Evolutionary conservation across 2,797 vertebrate genomes (phyloP).

Genomic region (Enteromius treurensis): DNA sequence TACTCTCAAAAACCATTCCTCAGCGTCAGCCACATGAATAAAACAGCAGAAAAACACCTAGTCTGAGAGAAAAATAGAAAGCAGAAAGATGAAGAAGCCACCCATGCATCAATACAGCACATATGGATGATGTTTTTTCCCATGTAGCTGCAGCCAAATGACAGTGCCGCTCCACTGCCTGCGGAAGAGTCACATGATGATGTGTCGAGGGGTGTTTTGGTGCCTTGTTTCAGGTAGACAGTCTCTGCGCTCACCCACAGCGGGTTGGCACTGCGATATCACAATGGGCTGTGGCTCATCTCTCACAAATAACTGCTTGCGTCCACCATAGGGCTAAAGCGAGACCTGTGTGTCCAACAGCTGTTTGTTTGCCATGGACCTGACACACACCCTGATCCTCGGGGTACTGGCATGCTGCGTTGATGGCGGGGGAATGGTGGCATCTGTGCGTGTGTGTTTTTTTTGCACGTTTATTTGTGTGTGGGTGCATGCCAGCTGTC

Average conservation of each 20-base stretch:
- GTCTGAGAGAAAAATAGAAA: slow-evolving; percentile 21
- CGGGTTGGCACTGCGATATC: slow-evolving; percentile 35
- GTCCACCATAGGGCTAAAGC: slow-evolving; percentile 54
- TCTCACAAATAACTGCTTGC: slow-evolving; percentile 34
- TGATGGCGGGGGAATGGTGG: slow-evolving; percentile 8
- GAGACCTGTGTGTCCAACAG: slow-evolving; percentile 54
- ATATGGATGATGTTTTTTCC: slow-evolving; percentile 44
- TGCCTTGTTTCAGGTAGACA: slow-evolving; percentile 43
- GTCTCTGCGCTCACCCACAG: slow-evolving; percentile 38
- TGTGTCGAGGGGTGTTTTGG: slow-evolving; percentile 39
- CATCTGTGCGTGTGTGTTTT: slow-evolving; percentile 41
- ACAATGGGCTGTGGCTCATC: slow-evolving; percentile 5
- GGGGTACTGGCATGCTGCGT: slow-evolving; percentile 46
- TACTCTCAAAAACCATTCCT: slow-evolving; percentile 19
- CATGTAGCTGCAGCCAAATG: slow-evolving; percentile 41
- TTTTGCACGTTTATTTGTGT: slow-evolving; percentile 17
- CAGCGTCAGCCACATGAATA: slow-evolving; percentile 43
- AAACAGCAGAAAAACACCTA: slow-evolving; percentile 53
- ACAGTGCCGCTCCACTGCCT: slow-evolving; percentile 44
- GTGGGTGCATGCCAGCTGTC: slow-evolving; percentile 38
- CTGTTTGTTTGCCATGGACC: slow-evolving; percentile 56
- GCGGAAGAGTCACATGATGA: slow-evolving; percentile 49
- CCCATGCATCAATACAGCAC: slow-evolving; percentile 42
- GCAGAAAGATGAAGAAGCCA: slow-evolving; percentile 31
- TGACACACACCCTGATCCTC: slow-evolving; percentile 42